A percentile compares a stretch with the other conserved stretches of the same genome.
phyloP scores from a whole-genome alignment of 2,113 vertebrate species.

The Struthidea cinerea region DNA sequence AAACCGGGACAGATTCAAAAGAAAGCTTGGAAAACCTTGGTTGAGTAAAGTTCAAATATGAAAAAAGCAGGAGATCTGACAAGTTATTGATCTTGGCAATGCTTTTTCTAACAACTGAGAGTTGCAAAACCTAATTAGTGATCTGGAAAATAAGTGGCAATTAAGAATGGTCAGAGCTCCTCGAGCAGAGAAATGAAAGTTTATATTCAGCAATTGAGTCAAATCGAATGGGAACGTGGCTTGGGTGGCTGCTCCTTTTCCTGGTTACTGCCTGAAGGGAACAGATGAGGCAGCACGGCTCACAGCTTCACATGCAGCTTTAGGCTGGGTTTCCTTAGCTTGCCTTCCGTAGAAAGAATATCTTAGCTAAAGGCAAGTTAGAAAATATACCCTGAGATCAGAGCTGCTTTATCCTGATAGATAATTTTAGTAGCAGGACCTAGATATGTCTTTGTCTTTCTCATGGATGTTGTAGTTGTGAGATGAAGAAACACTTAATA shows the following conservation, averaged over 20 bases:
- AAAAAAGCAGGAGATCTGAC: background rate
- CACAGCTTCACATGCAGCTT: background rate
- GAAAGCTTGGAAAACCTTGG: background rate
- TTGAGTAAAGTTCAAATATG: background rate
- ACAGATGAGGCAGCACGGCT: background rate
- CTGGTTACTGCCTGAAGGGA: background rate
- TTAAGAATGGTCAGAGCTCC: background rate
- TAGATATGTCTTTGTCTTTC: background rate
- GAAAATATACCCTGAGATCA: background rate
- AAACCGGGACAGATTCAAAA: background rate
- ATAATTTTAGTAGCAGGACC: background rate
- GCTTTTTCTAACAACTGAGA: background rate
- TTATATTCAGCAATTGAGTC: background rate
- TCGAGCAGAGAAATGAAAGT: background rate
- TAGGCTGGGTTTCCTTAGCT: background rate
- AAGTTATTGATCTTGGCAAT: background rate
- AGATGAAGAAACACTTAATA: background rate
- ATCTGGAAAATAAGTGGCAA: background rate
- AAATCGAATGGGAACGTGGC: background rate
- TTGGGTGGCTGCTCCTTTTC: background rate
- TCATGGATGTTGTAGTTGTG: background rate
- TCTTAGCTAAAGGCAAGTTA: background rate
- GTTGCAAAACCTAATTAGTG: background rate
- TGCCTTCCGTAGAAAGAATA: background rate
- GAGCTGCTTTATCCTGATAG: background rate